A percentile compares a stretch with the other conserved stretches of the same genome.
Conservation (phyloP, 2,113 vertebrate genomes). For the Oncorhynchus kisutch region DNA sequence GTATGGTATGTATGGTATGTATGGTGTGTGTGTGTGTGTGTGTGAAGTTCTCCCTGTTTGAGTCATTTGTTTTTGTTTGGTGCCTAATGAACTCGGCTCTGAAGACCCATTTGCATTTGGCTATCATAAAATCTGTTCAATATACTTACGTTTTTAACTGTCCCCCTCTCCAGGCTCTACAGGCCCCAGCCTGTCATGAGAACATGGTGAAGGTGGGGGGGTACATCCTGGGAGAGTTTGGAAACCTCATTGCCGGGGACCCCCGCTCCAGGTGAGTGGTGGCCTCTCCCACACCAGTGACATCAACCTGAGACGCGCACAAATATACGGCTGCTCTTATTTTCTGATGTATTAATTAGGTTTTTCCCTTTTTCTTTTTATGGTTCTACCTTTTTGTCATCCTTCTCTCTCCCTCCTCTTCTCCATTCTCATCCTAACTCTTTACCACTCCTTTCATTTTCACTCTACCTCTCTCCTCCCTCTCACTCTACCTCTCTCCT, state of each 20-base stretch:
- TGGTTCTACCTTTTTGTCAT: no score
- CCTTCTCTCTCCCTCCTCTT: background rate
- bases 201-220: conserved; percentile 96
- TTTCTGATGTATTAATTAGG: background rate
- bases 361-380: no score
- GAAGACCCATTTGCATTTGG: background rate
- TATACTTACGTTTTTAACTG: background rate
- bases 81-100: background rate
- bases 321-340: background rate
- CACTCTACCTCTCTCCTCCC: background rate
- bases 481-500: background rate
- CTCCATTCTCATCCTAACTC: background rate
- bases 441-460: background rate
- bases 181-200: conserved; percentile 92
- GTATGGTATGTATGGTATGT: no score
- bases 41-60: background rate
- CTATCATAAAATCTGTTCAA: background rate
- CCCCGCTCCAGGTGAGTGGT: conserved; percentile 85
- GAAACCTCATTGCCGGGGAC: conserved; percentile 91
- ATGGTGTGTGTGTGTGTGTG: no score
- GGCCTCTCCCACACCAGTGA: no score
- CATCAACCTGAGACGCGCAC: background rate
- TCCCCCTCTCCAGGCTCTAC: conserved; percentile 75
- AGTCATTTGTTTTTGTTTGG: background rate
- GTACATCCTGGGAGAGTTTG: conserved; percentile 92